Conservation (phyloP, 2,113 vertebrate genomes). For the human region GRCh38 chr13:85261501-85262000, state of each 20-base stretch:
- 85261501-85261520: not conserved
- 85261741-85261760: not conserved
- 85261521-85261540: not conserved
- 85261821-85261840: not conserved
- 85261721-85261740: not conserved
- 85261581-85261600: not conserved
- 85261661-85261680: not conserved
- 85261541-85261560: not conserved
- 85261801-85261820: not conserved
- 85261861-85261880: not conserved
- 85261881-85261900: not conserved
- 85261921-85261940: not conserved
- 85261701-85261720: not conserved
- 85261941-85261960: not conserved
- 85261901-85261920: not conserved
- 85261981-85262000: not conserved
- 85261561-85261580: not conserved
- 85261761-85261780: rapidly evolving
- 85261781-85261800: not conserved
- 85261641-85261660: not conserved
- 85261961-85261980: not conserved
- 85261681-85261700: not conserved
- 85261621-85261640: not conserved
- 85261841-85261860: not conserved
- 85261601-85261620: not conserved